Base-by-base conservation (phyloP, 2,797 vertebrate genomes). In the Mus caroli region DNA sequence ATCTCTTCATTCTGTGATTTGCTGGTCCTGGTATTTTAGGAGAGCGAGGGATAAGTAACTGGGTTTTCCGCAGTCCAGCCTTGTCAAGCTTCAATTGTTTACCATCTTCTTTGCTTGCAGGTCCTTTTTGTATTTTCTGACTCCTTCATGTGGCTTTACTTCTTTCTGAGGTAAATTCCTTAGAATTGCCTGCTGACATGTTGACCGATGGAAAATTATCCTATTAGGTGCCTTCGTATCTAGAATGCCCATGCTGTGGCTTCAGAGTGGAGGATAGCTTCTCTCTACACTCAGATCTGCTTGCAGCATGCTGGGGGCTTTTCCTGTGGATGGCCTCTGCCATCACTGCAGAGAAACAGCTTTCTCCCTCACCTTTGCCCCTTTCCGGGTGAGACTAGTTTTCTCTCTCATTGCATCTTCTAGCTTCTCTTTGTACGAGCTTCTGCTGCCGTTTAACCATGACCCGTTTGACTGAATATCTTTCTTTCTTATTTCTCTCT, bases 31-130 rank as follows among this genome's bases (percentile, higher is more conserved):
- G 62, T 69, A 62, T 52, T 85, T 52, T 52, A 86, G 34, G 43
- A 67, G 3, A 62, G 5, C 60, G 34, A 64, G 28, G 20, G 62
- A n/a, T 11, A 22, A n/a, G 43, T 67, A 34, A 67, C 62, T 26
- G 24, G 46, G 26, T 37, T 52, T 19, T 1, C 0, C 11, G 20
- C 0, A 4, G 62, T 13, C 24, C 67, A 2, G 2, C 28, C n/a
- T 1, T 24, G 14, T n/a, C 26, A 1, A 31, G 26, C 22, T 10
- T 56, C 60, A 10, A 4, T 28, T 24, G 10, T 10, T 54, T 40
- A 5, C 22, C 19, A 0, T 28, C 17, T 8, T n/a, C 31, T 62
- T 20, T 50, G 5, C 58, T 64, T 4, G 7, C 17, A 1, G 0
- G 20, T 54, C 28, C 34, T 28, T 43, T 34, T 12, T 20, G 28